Evolutionary conservation across 2,113 vertebrate genomes (phyloP).

Genomic region (Anarhynchus alexandrinus): DNA sequence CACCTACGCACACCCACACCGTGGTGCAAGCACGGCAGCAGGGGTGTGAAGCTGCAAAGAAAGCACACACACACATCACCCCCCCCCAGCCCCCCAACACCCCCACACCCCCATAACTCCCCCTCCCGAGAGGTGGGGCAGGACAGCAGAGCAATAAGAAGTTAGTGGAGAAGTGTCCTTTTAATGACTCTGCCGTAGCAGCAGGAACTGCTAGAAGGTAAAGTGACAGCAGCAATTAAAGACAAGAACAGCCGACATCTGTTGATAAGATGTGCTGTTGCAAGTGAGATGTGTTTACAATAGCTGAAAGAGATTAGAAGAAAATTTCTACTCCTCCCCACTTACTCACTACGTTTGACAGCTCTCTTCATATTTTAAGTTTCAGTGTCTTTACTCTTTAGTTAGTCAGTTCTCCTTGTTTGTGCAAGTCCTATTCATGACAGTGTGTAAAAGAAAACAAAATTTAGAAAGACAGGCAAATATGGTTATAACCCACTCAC

Average conservation of each 20-base stretch:
- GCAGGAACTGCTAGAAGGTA: neutral
- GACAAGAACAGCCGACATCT: conserved; percentile 37
- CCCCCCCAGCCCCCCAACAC: neutral
- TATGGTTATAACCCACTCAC: neutral
- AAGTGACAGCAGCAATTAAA: conserved; percentile 42
- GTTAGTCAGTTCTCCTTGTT: neutral
- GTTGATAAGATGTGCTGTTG: conserved; percentile 47
- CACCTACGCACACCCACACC: neutral
- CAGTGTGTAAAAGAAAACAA: neutral
- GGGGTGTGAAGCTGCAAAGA: neutral
- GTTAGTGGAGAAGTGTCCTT: neutral
- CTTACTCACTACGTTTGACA: neutral
- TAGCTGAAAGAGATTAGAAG: conserved; percentile 32
- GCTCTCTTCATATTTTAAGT: conserved; percentile 2
- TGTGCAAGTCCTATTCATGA: neutral
- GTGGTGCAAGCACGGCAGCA: neutral
- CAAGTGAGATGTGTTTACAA: conserved; percentile 49
- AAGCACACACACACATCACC: neutral
- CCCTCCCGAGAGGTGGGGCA: neutral
- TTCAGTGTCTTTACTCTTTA: neutral
- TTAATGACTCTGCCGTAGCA: neutral
- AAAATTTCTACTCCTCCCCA: conserved; percentile 13
- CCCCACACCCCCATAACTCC: fast-evolving
- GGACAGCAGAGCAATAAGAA: neutral
- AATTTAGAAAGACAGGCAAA: neutral